Base-by-base conservation (phyloP, 1,140 invertebrate species). In the Spodoptera litura region DNA sequence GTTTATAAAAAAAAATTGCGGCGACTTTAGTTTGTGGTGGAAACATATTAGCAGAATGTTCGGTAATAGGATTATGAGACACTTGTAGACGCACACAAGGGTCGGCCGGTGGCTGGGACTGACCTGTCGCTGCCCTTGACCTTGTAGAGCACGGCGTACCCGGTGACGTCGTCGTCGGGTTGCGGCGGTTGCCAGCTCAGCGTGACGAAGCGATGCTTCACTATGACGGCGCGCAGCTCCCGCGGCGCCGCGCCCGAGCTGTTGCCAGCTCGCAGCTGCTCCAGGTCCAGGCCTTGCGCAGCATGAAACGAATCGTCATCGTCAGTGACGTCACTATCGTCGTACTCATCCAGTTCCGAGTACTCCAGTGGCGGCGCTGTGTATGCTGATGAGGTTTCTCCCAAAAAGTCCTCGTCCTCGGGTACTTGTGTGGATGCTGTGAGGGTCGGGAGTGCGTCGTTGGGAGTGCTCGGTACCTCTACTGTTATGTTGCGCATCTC, bases 321-420 rank as follows among this genome's bases (percentile, higher is more conserved):
- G 81, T 85, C 68, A 79, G 61, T 49, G 9, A 62, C 25, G 8
- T 84, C 31, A 31, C 31, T 5, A 31, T 31, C 80, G 15, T 88
- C 84, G 61, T 88, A 87, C 51, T 90, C 86, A 9, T 84, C 62
- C 0, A 90, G 90, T 2, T 82, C 89, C 3, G 88, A 89, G 0
- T 44, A 44, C 38, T 44, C 38, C 38, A 44, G 38, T 6, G 38
- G 38, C 38, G 38, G 38, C 38, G 38, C 38, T 1, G 91, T 95
- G 87, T 85, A 95, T 70, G 91, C 95, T 72, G 90, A 94, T 25
- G 88, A 95, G 0, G 88, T 92, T 78, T 95, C 95, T 20, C 94
- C 95, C 15, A 96, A 89, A 75, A 95, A 90, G 66, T 95, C 89
- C 78, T 81, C 51, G 82, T 91, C 85, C 81, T 94, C 92, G 6